Evolutionary conservation across 2,888 invertebrate species (phyloP), one percentile per base, ranked within the genome.

Genomic region (Mesorhabditis sp.): DNA sequence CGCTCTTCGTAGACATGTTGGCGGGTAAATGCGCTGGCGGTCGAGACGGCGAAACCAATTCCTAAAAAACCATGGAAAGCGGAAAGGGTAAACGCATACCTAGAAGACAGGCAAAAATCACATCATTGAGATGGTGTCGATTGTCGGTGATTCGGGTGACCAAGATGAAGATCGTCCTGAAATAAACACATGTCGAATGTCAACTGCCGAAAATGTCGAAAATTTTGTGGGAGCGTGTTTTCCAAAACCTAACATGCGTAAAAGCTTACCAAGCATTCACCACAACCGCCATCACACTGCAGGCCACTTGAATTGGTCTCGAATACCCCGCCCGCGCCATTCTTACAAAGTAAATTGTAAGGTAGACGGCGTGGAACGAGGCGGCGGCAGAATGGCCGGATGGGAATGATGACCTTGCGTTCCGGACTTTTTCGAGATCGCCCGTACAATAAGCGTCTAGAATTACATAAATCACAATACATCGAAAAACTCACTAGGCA

Each of bases 131-230:
- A n/a, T 50, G 58, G n/a, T 50, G 58, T n/a, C 58, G 7, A 2
- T 50, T 50, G 58, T 50, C 58, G 58, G 58, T 50, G 58, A 50
- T 50, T 50, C 58, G 58, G n/a, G 58, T 50, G 58, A 50, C 58
- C 10, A 50, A n/a, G n/a, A 50, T n/a, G 58, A 50, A 50, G 10
- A 50, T 13, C 1, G 58, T 50, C 58, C 58, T 50, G 6, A 50
- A 50, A 50, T 10, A 50, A n/a, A n/a, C n/a, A n/a, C n/a, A n/a
- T n/a, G n/a, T n/a, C n/a, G n/a, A n/a, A n/a, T n/a, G n/a, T n/a
- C n/a, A n/a, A n/a, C n/a, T n/a, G n/a, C n/a, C n/a, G n/a, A n/a
- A n/a, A n/a, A n/a, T n/a, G n/a, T n/a, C n/a, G n/a, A n/a, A n/a
- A n/a, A n/a, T n/a, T n/a, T n/a, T n/a, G n/a, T n/a, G n/a, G n/a